Percentiles rank a stretch among this genome's conserved stretches.
phyloP scores from a whole-genome alignment of 2,797 vertebrate species.

The Coluber constrictor region DNA sequence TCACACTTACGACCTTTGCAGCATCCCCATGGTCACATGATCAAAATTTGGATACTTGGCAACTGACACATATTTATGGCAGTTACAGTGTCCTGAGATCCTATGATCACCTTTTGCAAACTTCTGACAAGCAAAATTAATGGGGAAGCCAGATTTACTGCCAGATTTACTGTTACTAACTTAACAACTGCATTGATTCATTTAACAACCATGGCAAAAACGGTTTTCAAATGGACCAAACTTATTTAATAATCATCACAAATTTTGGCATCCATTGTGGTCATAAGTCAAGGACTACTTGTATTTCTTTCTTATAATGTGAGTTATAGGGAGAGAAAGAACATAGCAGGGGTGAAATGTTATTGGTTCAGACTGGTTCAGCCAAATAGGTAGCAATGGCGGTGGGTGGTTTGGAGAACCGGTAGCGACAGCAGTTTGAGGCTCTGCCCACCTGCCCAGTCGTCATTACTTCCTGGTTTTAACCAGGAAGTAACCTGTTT shows the following conservation, averaged over 20 bases:
- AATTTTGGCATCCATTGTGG: not conserved
- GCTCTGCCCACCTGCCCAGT: too few relatives aligned
- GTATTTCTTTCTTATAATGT: not conserved
- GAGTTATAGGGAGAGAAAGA: not conserved
- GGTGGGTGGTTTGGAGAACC: too few relatives aligned
- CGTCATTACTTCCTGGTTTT: too few relatives aligned
- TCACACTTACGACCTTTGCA: not conserved
- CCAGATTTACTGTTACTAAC: not conserved
- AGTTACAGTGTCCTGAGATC: not conserved
- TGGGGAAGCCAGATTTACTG: not conserved
- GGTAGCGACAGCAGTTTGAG: too few relatives aligned
- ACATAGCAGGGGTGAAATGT: too few relatives aligned
- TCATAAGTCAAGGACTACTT: not conserved
- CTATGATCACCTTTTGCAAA: not conserved
- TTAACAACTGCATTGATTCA: not conserved
- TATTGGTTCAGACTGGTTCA: too few relatives aligned
- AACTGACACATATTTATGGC: not conserved
- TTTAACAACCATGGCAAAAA: not conserved
- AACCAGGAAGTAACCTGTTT: too few relatives aligned
- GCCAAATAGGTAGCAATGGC: too few relatives aligned
- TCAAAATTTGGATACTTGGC: not conserved
- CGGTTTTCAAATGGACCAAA: not conserved
- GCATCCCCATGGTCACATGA: not conserved
- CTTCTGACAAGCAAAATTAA: not conserved
- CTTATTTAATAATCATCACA: not conserved